Base-by-base conservation (phyloP, 2,888 invertebrate species). In the Morpho deidamia region DNA sequence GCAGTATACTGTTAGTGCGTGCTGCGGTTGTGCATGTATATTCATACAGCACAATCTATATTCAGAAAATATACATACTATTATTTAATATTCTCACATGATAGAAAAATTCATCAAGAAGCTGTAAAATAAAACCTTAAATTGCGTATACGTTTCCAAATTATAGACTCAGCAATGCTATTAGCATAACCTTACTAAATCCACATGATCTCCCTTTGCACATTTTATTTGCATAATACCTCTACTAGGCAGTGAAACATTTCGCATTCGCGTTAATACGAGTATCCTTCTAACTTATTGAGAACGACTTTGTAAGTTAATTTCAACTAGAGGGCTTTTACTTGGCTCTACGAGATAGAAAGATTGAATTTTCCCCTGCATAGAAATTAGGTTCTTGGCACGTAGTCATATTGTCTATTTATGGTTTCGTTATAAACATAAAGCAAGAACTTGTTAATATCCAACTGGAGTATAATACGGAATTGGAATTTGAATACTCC, bases 181-280 rank as follows among this genome's bases (percentile, higher is more conserved):
- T 49, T 49, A 49, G 49, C 49, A 49, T 49, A 49, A 49, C 49
- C 41, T 49, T 49, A 49, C 41, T 49, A 49, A 49, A 49, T 49
- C 49, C 48, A 3, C 35, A 34, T 42, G 14, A 11, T 49, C 49
- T 42, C 49, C 35, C 49, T 42, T 12, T 49, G 49, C 49, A 49
- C 49, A 49, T 49, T 49, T 49, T 49, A 49, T 49, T 49, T 49
- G 41, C 49, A 49, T 49, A 49, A 49, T 49, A 49, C 35, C 49
- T 49, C 34, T 49, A 42, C 49, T 42, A 7, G 42, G n/a, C 34
- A 23, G 34, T 42, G 49, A 42, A 49, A 49, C 49, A 49, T 41
- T 49, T 42, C 49, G 49, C 49, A 49, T 49, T 41, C 49, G 49
- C 41, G 49, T 49, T 49, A 49, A 49, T 49, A 23, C 23, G 23